phyloP scores from a whole-genome alignment of 2,888 invertebrate species.

The Orthosia gothica region DNA sequence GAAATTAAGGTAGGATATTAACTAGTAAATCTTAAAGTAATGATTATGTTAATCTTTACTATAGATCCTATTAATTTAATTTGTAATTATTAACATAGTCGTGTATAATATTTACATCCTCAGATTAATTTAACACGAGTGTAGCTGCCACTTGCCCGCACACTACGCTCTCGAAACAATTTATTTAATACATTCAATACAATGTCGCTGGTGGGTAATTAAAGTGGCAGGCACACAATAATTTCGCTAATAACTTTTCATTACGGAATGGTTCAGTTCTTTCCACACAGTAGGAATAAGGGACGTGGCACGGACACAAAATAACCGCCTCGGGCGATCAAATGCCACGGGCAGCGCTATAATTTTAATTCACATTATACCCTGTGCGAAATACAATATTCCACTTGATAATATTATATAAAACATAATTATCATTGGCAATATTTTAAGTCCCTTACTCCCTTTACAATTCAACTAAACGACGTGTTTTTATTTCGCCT shows the following conservation, averaged over 20 bases:
- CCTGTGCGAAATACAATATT: constrained; percentile 88
- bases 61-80: constrained; percentile 89
- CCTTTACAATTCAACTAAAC: constrained; percentile 85
- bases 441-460: constrained; percentile 88
- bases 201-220: constrained; percentile 18
- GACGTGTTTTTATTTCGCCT: constrained; percentile 79
- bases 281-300: constrained; percentile 87
- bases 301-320: constrained; percentile 86
- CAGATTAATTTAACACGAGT: constrained; percentile 82
- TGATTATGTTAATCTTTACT: constrained; percentile 90
- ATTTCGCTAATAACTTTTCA: constrained; percentile 84
- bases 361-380: constrained; percentile 87
- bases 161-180: constrained; percentile 32
- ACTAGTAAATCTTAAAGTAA: constrained; percentile 88
- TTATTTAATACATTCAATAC: constrained; percentile 41
- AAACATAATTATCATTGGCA: constrained; percentile 86
- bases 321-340: constrained; percentile 71
- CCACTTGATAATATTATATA: constrained; percentile 86
- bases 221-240: constrained; percentile 85
- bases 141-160: constrained; percentile 82
- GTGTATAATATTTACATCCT: constrained; percentile 89
- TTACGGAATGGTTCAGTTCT: constrained; percentile 88
- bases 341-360: constrained; percentile 77
- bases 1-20: constrained; percentile 88
- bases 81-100: constrained; percentile 88